phyloP scores from a whole-genome alignment of 2,888 invertebrate genomes.

The Hydriomena furcata region DNA sequence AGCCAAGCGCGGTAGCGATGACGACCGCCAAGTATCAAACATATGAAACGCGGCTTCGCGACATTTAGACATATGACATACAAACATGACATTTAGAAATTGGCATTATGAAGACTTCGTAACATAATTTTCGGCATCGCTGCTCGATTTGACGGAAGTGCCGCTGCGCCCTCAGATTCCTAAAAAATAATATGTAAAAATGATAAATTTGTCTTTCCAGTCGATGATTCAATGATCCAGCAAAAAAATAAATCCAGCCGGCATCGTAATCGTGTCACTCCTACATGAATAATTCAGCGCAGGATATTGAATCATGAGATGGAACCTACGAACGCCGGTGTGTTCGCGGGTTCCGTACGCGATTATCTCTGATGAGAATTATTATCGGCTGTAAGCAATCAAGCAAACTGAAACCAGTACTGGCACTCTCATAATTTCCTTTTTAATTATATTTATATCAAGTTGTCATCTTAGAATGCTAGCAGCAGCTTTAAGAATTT shows the following conservation, averaged over 20 bases:
- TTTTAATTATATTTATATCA: not conserved
- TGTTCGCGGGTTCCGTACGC: not conserved
- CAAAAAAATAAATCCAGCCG: slow-evolving; percentile 45
- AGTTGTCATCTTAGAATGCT: no score
- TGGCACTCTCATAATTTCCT: not conserved
- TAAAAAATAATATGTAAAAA: not conserved
- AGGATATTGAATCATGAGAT: slow-evolving; percentile 55
- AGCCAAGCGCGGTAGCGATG: no score
- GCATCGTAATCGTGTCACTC: slow-evolving; percentile 51
- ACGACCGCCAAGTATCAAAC: no score
- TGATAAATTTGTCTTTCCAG: slow-evolving; percentile 6
- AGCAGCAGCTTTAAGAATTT: no score
- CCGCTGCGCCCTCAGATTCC: no score
- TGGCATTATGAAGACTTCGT: no score
- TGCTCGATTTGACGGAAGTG: no score
- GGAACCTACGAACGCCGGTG: not conserved
- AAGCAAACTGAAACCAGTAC: not conserved
- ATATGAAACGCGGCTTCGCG: no score
- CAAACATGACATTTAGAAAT: no score
- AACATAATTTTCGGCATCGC: no score
- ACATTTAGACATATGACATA: no score
- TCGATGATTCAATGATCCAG: slow-evolving; percentile 22
- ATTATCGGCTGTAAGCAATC: not conserved
- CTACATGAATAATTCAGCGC: slow-evolving; percentile 55
- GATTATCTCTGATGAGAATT: not conserved